These are phyloP conservation scores for Thelaira solivaga DNA, from an alignment of 2,888 invertebrate species.

Conservation along the genomic window DNA sequence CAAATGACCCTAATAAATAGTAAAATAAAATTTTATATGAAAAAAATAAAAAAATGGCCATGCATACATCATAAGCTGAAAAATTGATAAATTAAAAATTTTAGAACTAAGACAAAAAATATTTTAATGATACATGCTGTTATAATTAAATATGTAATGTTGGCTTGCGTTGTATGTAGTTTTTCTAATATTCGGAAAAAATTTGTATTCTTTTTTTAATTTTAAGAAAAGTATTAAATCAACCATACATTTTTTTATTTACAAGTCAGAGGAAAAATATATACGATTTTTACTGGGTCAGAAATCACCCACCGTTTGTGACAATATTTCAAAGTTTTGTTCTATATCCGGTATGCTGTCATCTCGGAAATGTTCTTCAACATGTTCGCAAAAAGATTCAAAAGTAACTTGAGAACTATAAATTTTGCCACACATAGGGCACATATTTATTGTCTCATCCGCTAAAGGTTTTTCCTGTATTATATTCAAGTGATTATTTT, in stretches of 20 bases:
- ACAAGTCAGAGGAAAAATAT: conserved; percentile 73
- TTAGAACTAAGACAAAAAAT: too few relatives aligned
- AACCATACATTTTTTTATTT: conserved; percentile 34
- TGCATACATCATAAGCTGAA: too few relatives aligned
- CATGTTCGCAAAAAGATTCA: conserved; percentile 84
- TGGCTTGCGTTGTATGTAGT: too few relatives aligned
- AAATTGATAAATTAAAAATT: too few relatives aligned
- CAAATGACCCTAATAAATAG: too few relatives aligned
- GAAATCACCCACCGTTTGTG: conserved; percentile 76
- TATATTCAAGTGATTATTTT: conserved; percentile 71
- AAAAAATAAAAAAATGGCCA: too few relatives aligned
- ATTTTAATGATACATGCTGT: too few relatives aligned
- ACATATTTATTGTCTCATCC: conserved; percentile 79
- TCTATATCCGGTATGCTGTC: conserved; percentile 78
- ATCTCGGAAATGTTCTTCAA: conserved; percentile 85
- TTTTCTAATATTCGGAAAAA: too few relatives aligned
- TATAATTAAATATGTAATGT: too few relatives aligned
- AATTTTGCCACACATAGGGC: conserved; percentile 85
- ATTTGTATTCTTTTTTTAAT: too few relatives aligned
- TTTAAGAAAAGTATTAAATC: too few relatives aligned
- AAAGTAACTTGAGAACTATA: conserved; percentile 81
- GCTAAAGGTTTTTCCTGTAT: conserved; percentile 72
- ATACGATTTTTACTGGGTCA: conserved; percentile 73
- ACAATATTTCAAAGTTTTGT: conserved; percentile 79
- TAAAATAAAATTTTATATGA: too few relatives aligned